Conservation (phyloP, 2,797 vertebrate genomes). For the Argya squamiceps region DNA sequence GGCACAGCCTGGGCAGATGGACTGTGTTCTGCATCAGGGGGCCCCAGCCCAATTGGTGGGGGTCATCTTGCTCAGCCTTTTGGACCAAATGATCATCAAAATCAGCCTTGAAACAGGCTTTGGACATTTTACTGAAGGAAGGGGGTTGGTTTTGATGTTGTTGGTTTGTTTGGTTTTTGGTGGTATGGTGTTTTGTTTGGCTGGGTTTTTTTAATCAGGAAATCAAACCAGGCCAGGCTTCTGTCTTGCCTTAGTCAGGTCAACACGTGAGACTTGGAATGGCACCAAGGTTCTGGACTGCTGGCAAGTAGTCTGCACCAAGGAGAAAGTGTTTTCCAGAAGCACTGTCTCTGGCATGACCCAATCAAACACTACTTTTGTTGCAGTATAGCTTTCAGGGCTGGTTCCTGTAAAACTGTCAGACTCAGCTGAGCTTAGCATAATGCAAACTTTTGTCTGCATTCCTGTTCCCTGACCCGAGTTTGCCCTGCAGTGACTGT, state of each 20-base stretch:
- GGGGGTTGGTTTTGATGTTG: neutral
- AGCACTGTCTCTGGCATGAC: neutral
- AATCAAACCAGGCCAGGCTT: neutral
- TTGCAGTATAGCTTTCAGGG: neutral
- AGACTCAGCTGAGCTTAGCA: neutral
- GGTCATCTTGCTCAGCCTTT: neutral
- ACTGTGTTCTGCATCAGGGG: neutral
- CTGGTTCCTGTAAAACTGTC: neutral
- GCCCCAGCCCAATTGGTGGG: neutral
- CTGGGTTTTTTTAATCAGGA: neutral
- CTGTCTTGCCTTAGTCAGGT: neutral
- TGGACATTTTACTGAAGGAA: neutral
- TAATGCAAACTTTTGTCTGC: neutral
- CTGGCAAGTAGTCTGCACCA: neutral
- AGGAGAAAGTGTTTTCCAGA: neutral
- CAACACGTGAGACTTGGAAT: neutral
- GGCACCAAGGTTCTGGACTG: neutral
- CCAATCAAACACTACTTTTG: neutral
- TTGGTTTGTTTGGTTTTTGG: neutral
- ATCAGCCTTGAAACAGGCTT: neutral
- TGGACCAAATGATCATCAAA: neutral
- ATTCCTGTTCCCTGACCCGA: neutral
- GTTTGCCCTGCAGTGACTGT: neutral
- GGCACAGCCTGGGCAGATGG: neutral
- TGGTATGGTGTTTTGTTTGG: neutral